These are phyloP conservation scores for Microcebus lehilahytsara DNA, from an alignment of 2,113 vertebrate species.

Conservation along the genomic window DNA sequence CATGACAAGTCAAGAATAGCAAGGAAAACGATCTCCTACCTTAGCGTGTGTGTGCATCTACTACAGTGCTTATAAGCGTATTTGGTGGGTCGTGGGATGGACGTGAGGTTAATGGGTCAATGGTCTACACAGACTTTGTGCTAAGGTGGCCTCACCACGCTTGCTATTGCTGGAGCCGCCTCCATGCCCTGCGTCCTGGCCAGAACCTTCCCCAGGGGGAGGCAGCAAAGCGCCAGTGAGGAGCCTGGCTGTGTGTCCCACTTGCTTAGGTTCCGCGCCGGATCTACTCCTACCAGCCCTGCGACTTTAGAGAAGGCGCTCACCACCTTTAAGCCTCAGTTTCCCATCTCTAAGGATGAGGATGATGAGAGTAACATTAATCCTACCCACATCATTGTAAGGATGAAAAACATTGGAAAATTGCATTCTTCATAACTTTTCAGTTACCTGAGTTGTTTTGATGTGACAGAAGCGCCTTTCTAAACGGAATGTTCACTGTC, in stretches of 20 bases:
- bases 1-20: not conserved
- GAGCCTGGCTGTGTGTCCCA: fast-evolving
- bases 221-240: fast-evolving
- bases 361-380: not conserved
- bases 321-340: not conserved
- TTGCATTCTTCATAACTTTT: not conserved
- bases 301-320: not conserved
- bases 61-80: not conserved
- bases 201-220: not conserved
- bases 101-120: too few species aligned
- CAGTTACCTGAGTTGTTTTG: not conserved
- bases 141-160: not conserved
- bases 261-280: too few species aligned
- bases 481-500: not conserved
- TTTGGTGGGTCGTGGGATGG: not conserved
- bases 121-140: not conserved
- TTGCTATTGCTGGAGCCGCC: not conserved
- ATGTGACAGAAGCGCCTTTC: not conserved
- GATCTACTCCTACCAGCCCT: too few species aligned
- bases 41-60: not conserved
- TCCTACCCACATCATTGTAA: not conserved
- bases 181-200: not conserved
- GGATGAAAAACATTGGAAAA: not conserved
- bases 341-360: not conserved
- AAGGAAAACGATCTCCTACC: not conserved